Percentiles rank a stretch among this genome's conserved stretches.
Evolutionary conservation across 2,113 vertebrate genomes (phyloP).

Genomic region (Probosciger aterrimus): DNA sequence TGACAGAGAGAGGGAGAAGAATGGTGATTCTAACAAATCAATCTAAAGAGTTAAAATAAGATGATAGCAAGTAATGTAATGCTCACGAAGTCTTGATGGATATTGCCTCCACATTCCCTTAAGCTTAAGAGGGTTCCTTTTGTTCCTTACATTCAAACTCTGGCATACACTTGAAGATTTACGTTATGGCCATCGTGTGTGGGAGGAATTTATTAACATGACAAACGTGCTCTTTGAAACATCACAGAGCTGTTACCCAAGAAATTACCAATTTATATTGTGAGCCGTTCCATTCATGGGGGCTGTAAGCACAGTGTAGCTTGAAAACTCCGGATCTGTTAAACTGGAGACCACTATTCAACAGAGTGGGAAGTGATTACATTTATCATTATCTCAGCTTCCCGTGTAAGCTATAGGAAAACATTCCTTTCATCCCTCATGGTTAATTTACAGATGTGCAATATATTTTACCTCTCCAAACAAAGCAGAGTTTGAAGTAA

Average conservation of each 20-base stretch:
- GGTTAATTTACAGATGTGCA: background rate
- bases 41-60: background rate
- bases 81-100: background rate
- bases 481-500: background rate
- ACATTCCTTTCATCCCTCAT: background rate
- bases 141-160: background rate
- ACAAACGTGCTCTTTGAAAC: background rate
- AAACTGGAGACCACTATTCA: background rate
- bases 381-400: background rate
- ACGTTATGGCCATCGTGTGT: rapidly evolving
- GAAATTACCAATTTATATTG: background rate
- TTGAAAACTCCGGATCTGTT: background rate
- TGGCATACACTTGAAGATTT: background rate
- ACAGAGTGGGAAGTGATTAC: background rate
- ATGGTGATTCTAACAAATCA: background rate
- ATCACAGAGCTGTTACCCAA: background rate
- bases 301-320: background rate
- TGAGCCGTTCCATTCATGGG: background rate
- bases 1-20: background rate
- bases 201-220: background rate
- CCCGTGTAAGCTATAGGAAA: background rate
- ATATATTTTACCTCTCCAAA: background rate
- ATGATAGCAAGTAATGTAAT: background rate
- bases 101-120: background rate
- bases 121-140: background rate